phyloP scores from a whole-genome alignment of 2,113 vertebrate species.

The Ictidomys tridecemlineatus region DNA sequence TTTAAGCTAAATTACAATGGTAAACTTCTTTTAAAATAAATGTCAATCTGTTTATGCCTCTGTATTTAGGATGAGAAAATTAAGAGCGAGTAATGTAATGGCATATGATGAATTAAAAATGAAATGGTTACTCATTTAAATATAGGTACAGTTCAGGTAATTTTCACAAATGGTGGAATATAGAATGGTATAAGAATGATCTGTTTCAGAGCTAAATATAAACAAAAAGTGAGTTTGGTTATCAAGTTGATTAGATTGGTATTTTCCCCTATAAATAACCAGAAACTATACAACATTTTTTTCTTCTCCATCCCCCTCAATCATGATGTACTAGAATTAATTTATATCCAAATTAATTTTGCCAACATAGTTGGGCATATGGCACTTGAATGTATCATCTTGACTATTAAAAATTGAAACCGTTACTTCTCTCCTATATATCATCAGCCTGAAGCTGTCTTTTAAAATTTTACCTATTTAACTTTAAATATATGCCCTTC shows the following conservation, averaged over 20 bases:
- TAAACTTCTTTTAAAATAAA: background rate
- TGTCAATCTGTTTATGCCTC: background rate
- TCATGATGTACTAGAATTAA: background rate
- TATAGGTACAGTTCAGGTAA: background rate
- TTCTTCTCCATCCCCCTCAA: background rate
- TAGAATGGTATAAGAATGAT: background rate
- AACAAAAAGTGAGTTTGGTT: background rate
- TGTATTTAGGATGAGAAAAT: background rate
- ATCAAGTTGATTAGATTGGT: background rate
- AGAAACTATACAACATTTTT: background rate
- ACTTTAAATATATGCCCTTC: constrained; percentile 14
- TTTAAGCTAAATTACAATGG: background rate
- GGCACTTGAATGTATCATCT: background rate
- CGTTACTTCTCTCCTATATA: background rate
- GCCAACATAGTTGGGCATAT: background rate
- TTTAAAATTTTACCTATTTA: constrained; percentile 49
- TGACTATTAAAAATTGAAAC: constrained; percentile 48
- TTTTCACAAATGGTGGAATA: constrained; percentile 25
- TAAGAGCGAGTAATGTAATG: background rate
- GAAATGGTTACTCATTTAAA: background rate
- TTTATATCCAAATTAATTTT: background rate
- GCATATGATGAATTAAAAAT: background rate
- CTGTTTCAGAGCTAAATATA: constrained; percentile 14
- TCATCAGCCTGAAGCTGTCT: background rate
- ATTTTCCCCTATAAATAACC: background rate